phyloP scores from a whole-genome alignment of 2,888 invertebrate species.

The Hedychridium roseum region DNA sequence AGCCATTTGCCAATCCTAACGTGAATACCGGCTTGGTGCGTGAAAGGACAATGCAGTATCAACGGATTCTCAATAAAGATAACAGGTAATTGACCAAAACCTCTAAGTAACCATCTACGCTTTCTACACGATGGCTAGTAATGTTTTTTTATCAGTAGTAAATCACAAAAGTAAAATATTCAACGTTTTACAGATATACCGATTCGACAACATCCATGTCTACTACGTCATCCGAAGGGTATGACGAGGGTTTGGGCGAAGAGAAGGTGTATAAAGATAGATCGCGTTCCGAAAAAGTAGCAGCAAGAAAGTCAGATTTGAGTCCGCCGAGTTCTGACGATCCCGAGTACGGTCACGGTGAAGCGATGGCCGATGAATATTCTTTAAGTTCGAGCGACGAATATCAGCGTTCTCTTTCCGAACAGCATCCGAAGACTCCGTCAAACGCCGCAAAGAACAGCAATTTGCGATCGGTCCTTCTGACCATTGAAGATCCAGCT shows the following conservation, averaged over 20 bases:
- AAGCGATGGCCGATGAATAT: constrained; percentile 71
- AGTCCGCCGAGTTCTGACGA: constrained; percentile 67
- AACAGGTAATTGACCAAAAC: too few species aligned
- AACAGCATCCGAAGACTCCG: constrained; percentile 47
- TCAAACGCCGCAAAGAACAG: constrained; percentile 45
- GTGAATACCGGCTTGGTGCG: constrained; percentile 64
- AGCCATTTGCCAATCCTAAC: constrained; percentile 53
- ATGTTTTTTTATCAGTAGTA: too few species aligned
- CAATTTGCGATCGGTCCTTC: constrained; percentile 65
- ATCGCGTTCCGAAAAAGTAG: constrained; percentile 68
- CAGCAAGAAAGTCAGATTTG: constrained; percentile 56
- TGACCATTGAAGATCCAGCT: constrained; percentile 77
- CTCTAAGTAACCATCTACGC: too few species aligned
- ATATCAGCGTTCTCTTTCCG: constrained; percentile 29
- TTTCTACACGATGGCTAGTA: too few species aligned
- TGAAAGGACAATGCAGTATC: constrained; percentile 66
- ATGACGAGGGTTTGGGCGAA: constrained; percentile 70
- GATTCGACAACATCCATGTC: constrained; percentile 60
- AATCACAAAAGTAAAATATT: too few species aligned
- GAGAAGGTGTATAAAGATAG: constrained; percentile 78
- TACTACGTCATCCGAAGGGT: constrained; percentile 61
- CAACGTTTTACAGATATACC: too few species aligned
- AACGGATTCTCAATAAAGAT: constrained; percentile 61
- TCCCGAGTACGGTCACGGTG: constrained; percentile 69
- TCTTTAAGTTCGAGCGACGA: constrained; percentile 66